Evolutionary conservation across 2,797 vertebrate species (phyloP).

Genomic region (Thripadectes ignobilis): DNA sequence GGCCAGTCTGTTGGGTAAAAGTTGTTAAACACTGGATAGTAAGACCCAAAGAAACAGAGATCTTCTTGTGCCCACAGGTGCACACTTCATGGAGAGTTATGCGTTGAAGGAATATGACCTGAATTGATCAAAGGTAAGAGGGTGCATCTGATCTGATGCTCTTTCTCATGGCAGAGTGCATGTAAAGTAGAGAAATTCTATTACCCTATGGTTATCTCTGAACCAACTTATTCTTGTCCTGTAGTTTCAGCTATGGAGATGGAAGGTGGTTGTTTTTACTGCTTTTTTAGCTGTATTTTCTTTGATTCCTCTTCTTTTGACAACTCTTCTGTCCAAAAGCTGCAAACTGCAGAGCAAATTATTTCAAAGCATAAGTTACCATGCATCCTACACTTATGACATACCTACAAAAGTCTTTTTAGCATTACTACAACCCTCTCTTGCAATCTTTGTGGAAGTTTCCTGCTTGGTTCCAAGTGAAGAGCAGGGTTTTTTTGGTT

Average conservation of each 20-base stretch:
- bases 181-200: not conserved
- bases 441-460: not conserved
- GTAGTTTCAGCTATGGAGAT: not conserved
- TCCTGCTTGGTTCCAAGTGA: not conserved
- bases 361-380: not conserved
- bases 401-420: not conserved
- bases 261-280: not conserved
- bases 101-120: accelerated
- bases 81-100: not conserved
- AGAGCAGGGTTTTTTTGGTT: accelerated
- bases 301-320: not conserved
- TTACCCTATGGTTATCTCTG: not conserved
- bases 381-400: not conserved
- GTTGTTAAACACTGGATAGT: not conserved
- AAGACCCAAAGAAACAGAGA: not conserved
- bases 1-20: not conserved
- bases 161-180: not conserved
- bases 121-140: not conserved
- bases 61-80: not conserved
- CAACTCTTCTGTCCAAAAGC: not conserved
- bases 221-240: not conserved
- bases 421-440: not conserved
- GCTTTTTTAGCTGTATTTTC: not conserved
- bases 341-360: not conserved
- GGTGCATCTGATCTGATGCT: not conserved